Conservation (phyloP, 2,888 invertebrate genomes). For the Mythimna vitellina region DNA sequence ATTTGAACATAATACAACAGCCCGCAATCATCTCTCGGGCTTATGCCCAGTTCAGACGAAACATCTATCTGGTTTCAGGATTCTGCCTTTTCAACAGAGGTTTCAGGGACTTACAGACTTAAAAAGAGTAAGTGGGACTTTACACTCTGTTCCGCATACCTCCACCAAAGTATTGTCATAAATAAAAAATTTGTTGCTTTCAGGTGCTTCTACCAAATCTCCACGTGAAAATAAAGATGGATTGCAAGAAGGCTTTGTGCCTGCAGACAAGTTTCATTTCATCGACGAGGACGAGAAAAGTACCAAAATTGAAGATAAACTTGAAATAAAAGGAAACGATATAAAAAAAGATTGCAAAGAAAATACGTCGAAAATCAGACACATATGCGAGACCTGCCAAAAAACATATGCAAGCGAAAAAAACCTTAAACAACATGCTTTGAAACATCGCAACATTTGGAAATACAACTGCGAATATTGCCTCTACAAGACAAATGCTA, state of each 20-base stretch:
- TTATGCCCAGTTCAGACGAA: too few relatives aligned
- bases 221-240: not conserved
- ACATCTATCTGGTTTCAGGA: too few relatives aligned
- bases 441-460: not conserved
- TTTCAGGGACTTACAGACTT: too few relatives aligned
- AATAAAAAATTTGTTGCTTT: not conserved
- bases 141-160: too few relatives aligned
- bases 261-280: constrained; percentile 26
- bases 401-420: constrained; percentile 3
- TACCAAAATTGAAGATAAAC: not conserved
- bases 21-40: too few relatives aligned
- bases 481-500: constrained; percentile 8
- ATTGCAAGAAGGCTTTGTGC: constrained; percentile 1
- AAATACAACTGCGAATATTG: constrained; percentile 27
- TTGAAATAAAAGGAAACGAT: not conserved
- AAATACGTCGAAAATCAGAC: not conserved
- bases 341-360: not conserved
- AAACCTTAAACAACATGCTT: not conserved
- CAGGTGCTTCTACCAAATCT: constrained; percentile 3
- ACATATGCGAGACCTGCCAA: constrained; percentile 12
- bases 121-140: too few relatives aligned
- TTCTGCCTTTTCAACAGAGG: too few relatives aligned
- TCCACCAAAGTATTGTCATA: too few relatives aligned
- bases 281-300: constrained; percentile 8
- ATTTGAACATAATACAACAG: too few relatives aligned